Conservation (phyloP, 2,113 vertebrate genomes). For the Enhydra lutris region DNA sequence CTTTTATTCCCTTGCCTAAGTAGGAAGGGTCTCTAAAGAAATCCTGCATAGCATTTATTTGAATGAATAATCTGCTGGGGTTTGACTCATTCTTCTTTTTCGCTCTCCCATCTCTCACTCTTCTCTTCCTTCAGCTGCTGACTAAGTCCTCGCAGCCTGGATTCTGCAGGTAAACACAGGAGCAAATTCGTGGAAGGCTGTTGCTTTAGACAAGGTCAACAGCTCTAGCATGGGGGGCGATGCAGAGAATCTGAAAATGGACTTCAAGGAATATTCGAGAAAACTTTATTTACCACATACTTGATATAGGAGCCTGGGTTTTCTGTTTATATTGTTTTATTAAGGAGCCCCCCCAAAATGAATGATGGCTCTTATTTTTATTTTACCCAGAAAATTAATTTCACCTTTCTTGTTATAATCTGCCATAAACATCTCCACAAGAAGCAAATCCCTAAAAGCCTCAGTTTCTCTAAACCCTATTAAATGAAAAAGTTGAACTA, state of each 20-base stretch:
- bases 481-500: slow-evolving; percentile 22
- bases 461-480: slow-evolving; percentile 60
- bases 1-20: neutral
- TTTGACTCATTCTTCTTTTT: neutral
- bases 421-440: slow-evolving; percentile 63
- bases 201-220: neutral
- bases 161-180: neutral
- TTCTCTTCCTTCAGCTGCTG: neutral
- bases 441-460: slow-evolving; percentile 54
- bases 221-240: neutral
- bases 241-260: neutral
- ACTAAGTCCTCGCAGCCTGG: neutral
- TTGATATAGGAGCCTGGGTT: neutral
- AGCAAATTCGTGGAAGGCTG: neutral
- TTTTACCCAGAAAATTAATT: slow-evolving; percentile 68
- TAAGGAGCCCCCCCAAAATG: neutral
- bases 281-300: neutral
- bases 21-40: neutral
- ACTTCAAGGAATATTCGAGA: neutral
- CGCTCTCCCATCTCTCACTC: neutral
- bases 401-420: slow-evolving; percentile 62
- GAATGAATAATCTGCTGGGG: neutral
- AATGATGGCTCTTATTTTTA: slow-evolving; percentile 62
- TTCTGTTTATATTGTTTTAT: slow-evolving; percentile 46
- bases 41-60: neutral